phyloP scores from a whole-genome alignment of 2,888 invertebrate species.

The Drosophila picticornis region DNA sequence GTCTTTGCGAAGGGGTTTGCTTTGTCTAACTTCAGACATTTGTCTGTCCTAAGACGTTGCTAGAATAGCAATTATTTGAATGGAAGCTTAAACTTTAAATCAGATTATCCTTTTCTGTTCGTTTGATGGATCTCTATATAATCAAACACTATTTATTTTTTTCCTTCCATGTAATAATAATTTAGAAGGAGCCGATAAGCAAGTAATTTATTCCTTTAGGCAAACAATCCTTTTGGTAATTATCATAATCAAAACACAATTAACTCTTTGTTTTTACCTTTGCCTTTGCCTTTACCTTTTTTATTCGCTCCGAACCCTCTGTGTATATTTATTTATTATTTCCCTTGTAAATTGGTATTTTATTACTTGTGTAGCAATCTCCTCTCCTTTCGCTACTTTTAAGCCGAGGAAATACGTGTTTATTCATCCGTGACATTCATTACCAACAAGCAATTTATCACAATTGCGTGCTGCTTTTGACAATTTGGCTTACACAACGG shows the following conservation, averaged over 20 bases:
- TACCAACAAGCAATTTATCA: constrained; percentile 11
- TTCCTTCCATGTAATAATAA: background rate
- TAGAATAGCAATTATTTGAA: background rate
- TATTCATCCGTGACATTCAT: background rate
- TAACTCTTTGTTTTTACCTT: background rate
- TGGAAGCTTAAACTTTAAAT: background rate
- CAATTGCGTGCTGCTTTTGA: constrained; percentile 8
- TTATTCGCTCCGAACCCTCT: background rate
- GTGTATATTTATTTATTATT: background rate
- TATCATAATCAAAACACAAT: background rate
- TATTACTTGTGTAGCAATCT: background rate
- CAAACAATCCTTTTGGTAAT: background rate
- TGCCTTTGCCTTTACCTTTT: background rate
- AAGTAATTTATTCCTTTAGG: background rate
- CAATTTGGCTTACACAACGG: constrained; percentile 17
- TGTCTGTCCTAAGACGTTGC: background rate
- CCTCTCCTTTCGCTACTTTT: background rate
- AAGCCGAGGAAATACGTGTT: background rate
- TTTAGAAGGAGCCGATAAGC: background rate
- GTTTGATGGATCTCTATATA: background rate
- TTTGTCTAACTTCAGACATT: background rate
- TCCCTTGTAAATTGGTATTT: constrained; percentile 9
- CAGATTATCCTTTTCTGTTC: background rate
- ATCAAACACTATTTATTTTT: background rate
- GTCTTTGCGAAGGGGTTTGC: background rate